phyloP scores from a whole-genome alignment of 2,888 invertebrate species.

The Nudaria mundana region DNA sequence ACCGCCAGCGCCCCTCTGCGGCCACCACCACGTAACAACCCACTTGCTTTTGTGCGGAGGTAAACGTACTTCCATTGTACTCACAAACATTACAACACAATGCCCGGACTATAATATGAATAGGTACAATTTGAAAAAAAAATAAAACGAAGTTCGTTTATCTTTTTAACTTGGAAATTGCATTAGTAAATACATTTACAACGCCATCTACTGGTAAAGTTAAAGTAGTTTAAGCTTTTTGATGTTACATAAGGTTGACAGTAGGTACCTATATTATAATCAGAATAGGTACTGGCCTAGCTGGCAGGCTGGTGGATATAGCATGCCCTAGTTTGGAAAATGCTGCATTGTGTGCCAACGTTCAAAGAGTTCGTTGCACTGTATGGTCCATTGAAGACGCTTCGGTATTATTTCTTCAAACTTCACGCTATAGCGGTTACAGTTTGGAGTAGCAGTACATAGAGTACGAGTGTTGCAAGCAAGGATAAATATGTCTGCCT shows the following conservation, averaged over 20 bases:
- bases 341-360: constrained; percentile 4
- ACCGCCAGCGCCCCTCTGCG: constrained; percentile 55
- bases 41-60: constrained; percentile 30
- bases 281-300: constrained; percentile 3
- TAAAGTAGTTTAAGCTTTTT: constrained; percentile 22
- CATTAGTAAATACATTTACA: constrained; percentile 9
- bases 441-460: background rate
- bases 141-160: constrained; percentile 27
- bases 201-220: constrained; percentile 34
- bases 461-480: too few species aligned
- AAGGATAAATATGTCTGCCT: too few species aligned
- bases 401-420: background rate
- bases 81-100: constrained; percentile 42
- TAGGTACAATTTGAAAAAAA: constrained; percentile 20
- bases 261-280: too few species aligned
- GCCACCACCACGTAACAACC: constrained; percentile 44
- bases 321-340: constrained; percentile 8
- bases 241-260: constrained; percentile 27
- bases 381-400: background rate
- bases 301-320: constrained; percentile 3
- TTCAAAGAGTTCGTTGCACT: background rate
- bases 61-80: constrained; percentile 41
- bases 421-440: background rate
- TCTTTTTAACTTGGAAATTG: constrained; percentile 19
- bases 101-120: constrained; percentile 28